phyloP scores from a whole-genome alignment of 1,140 invertebrate species.

The Micrasema minimum region DNA sequence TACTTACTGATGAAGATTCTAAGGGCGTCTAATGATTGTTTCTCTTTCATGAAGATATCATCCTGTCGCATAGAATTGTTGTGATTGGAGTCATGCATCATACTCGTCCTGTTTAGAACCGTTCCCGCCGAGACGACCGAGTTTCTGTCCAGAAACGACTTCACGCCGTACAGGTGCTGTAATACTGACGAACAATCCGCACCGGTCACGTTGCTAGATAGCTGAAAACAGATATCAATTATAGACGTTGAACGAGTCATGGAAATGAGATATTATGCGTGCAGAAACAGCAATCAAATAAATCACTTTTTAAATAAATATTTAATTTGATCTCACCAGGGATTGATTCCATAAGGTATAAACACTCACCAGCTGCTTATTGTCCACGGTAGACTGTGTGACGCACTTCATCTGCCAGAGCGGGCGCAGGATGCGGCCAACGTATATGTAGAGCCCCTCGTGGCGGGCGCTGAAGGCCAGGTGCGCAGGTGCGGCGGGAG shows the following conservation, averaged over 20 bases:
- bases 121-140: conserved; percentile 52
- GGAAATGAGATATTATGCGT: too few relatives aligned
- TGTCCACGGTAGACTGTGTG: conserved; percentile 69
- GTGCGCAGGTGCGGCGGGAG: conserved; percentile 56
- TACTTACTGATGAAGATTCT: conserved; percentile 75
- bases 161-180: conserved; percentile 64
- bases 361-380: conserved; percentile 71
- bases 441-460: conserved; percentile 91
- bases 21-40: conserved; percentile 81
- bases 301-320: too few relatives aligned
- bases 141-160: conserved; percentile 62
- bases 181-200: conserved; percentile 65
- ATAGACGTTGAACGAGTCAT: too few relatives aligned
- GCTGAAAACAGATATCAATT: too few relatives aligned
- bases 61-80: conserved; percentile 52
- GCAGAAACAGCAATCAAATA: too few relatives aligned
- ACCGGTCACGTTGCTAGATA: conserved; percentile 64
- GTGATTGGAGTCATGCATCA: conserved; percentile 57
- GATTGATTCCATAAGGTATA: too few relatives aligned
- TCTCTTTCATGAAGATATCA: conserved; percentile 68
- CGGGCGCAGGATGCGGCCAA: conserved; percentile 85
- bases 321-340: too few relatives aligned
- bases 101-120: conserved; percentile 14
- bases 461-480: conserved; percentile 86
- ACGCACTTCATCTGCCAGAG: conserved; percentile 83